These are phyloP conservation scores for Luscinia luscinia DNA, from an alignment of 2,797 vertebrate species.

Conservation along the genomic window DNA sequence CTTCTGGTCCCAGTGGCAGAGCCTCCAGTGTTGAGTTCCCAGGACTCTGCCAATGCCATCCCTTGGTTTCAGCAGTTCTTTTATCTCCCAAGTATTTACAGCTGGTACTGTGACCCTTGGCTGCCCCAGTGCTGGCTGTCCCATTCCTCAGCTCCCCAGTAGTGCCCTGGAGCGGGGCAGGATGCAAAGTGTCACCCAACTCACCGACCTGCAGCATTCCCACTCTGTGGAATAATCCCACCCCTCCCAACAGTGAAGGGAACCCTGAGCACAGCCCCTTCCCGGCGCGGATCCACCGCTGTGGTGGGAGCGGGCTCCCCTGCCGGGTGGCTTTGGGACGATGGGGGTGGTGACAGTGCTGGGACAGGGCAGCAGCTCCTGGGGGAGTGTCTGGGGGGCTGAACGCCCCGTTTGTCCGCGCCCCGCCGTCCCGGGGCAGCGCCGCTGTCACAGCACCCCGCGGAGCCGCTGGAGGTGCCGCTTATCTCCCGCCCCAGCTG, in stretches of 20 bases:
- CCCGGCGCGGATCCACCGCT: not conserved
- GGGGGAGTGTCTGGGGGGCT: rapidly evolving
- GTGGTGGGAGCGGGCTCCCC: not conserved
- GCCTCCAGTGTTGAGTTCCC: rapidly evolving
- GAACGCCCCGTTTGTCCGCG: not conserved
- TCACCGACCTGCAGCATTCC: rapidly evolving
- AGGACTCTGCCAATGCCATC: not conserved
- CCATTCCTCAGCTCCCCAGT: rapidly evolving
- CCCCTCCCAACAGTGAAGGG: not conserved
- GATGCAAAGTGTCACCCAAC: not conserved
- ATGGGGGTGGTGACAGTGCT: not conserved
- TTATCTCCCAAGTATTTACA: not conserved
- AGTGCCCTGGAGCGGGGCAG: not conserved
- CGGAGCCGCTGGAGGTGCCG: not conserved
- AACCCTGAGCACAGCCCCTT: not conserved
- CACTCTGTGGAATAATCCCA: rapidly evolving
- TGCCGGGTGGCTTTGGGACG: not conserved
- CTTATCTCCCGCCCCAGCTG: not conserved
- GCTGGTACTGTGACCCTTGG: not conserved
- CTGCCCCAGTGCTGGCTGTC: not conserved
- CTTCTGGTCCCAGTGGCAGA: not conserved
- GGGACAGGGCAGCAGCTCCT: not conserved
- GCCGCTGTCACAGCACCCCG: not conserved
- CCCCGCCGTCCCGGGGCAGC: not conserved
- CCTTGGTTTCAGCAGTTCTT: not conserved